A percentile compares a stretch with the other conserved stretches of the same genome.
These are phyloP conservation scores for Anthonomus grandis DNA, from an alignment of 1,140 invertebrate genomes.

Conservation along the genomic window DNA sequence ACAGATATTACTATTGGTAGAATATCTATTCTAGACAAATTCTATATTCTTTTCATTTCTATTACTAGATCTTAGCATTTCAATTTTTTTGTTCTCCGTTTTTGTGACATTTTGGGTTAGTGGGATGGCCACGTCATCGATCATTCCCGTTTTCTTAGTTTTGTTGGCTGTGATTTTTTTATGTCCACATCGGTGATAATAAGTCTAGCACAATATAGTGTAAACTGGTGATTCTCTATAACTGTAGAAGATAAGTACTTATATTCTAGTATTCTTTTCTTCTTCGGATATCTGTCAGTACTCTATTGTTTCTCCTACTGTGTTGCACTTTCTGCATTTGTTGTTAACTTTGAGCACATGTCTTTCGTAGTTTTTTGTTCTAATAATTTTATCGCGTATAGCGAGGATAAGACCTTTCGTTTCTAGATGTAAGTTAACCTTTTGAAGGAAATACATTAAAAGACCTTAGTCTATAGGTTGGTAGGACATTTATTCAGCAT, in stretches of 20 bases:
- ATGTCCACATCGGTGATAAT: not conserved
- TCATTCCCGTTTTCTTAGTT: not conserved
- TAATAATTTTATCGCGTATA: too few species aligned
- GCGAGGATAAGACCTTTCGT: not conserved
- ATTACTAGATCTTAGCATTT: constrained; percentile 3
- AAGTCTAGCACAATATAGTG: not conserved
- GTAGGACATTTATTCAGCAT: not conserved
- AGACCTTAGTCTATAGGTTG: not conserved
- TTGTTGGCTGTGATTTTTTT: not conserved
- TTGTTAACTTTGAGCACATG: not conserved
- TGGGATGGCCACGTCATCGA: not conserved
- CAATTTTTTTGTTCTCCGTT: not conserved
- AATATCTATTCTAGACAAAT: constrained; percentile 1
- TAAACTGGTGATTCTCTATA: too few species aligned
- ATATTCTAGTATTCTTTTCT: too few species aligned
- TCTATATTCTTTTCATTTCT: constrained; percentile 1
- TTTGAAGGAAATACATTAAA: too few species aligned
- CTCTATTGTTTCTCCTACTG: not conserved
- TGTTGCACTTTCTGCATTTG: not conserved
- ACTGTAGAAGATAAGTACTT: too few species aligned
- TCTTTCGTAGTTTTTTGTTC: too few species aligned
- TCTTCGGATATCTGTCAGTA: not conserved
- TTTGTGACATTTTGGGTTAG: not conserved
- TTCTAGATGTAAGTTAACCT: not conserved
- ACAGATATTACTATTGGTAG: not conserved